These are phyloP conservation scores for Bilobella aurantiaca DNA, from an alignment of 1,140 invertebrate genomes.

Conservation along the genomic window DNA sequence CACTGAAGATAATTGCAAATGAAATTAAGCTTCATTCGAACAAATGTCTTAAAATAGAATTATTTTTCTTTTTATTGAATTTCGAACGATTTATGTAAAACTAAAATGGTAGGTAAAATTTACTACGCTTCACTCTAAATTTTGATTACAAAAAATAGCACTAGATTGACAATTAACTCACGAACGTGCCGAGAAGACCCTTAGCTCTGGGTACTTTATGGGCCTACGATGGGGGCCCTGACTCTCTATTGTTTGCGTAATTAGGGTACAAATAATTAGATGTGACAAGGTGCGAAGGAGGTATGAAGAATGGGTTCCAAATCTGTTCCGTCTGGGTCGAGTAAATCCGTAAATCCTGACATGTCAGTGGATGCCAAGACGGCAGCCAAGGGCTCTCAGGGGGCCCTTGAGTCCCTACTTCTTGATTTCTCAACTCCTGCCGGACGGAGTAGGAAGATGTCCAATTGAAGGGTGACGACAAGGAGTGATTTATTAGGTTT, in stretches of 20 bases:
- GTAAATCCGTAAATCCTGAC: slow-evolving; percentile 2
- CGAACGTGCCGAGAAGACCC: no score
- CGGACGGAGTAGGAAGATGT: background rate
- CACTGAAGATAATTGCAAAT: no score
- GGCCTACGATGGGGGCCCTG: background rate
- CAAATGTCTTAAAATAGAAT: no score
- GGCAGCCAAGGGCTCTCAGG: background rate
- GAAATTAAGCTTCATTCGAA: no score
- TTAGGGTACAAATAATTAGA: background rate
- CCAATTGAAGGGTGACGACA: background rate
- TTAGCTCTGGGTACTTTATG: no score
- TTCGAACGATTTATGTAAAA: no score
- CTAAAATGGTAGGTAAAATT: no score
- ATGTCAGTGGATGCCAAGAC: background rate
- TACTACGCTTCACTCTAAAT: no score
- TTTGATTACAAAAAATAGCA: no score
- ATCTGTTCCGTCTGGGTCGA: background rate
- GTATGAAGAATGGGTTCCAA: background rate
- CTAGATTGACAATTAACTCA: no score
- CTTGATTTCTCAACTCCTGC: background rate
- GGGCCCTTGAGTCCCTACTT: background rate
- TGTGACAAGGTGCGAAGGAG: background rate
- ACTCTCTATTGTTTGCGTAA: background rate
- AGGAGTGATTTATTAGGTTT: background rate
- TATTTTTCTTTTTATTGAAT: no score